Evolutionary conservation across 2,797 vertebrate genomes (phyloP).

Genomic region (Enteromius thamalakanensis): DNA sequence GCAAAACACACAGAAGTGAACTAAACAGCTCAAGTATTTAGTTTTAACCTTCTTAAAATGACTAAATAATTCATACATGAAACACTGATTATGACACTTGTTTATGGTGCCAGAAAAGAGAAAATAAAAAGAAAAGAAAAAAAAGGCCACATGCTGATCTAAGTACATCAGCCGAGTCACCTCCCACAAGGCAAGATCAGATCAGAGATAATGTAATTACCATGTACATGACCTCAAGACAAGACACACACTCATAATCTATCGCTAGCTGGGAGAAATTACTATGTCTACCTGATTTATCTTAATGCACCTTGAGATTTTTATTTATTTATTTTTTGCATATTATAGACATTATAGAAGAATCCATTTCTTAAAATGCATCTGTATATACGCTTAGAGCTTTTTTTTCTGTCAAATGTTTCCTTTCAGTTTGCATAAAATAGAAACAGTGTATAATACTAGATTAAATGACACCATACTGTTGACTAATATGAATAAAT

Average conservation of each 20-base stretch:
- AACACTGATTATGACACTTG: conserved; percentile 18
- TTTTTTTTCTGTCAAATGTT: conserved; percentile 1
- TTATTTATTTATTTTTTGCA: conserved; percentile 13
- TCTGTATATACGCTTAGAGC: neutral
- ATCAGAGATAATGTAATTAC: conserved; percentile 11
- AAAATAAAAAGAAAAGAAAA: conserved; percentile 3
- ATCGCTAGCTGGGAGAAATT: conserved; percentile 12
- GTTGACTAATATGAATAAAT: neutral
- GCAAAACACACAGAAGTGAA: conserved; percentile 38
- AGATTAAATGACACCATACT: conserved; percentile 13
- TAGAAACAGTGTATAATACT: neutral
- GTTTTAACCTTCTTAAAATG: conserved; percentile 40
- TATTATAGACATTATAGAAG: neutral
- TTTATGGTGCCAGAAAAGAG: conserved; percentile 1
- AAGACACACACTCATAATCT: neutral
- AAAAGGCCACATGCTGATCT: conserved; percentile 38
- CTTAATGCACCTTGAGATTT: neutral
- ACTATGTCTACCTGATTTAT: conserved; percentile 29
- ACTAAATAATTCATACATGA: neutral
- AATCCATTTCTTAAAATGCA: conserved; percentile 7
- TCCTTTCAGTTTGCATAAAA: conserved; percentile 8
- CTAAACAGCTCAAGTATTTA: conserved; percentile 28
- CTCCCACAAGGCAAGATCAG: conserved; percentile 30
- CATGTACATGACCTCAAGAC: conserved; percentile 18
- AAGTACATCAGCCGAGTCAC: conserved; percentile 13